Conservation (phyloP, 2,888 invertebrate species). For the Eupithecia exiguata region DNA sequence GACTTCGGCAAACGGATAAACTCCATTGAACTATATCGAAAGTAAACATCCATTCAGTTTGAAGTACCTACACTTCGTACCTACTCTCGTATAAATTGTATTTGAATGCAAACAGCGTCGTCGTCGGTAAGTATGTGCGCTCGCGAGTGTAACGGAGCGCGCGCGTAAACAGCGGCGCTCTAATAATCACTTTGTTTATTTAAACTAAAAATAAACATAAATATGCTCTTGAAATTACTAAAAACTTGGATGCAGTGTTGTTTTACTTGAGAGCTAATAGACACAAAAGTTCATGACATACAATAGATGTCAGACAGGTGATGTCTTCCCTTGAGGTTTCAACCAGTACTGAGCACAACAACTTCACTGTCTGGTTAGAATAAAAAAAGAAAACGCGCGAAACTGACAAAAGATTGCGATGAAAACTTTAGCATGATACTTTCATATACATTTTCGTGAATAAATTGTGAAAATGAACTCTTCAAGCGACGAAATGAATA, state of each 20-base stretch:
- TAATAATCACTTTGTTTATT: conserved; percentile 27
- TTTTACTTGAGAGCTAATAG: background rate
- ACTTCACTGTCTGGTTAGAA: too few species aligned
- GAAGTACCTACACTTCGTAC: background rate
- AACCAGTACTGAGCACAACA: too few species aligned
- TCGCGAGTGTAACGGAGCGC: conserved; percentile 29
- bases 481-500: too few species aligned
- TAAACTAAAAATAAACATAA: background rate
- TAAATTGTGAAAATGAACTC: too few species aligned
- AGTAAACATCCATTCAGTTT: conserved; percentile 9
- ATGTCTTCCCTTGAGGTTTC: too few species aligned
- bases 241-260: background rate
- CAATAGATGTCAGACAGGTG: background rate
- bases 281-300: background rate
- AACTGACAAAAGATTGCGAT: too few species aligned
- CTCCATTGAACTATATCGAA: conserved; percentile 25
- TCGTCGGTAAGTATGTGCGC: too few species aligned
- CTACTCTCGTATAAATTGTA: background rate
- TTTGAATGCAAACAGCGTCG: conserved; percentile 31
- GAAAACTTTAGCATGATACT: too few species aligned
- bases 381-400: too few species aligned
- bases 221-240: background rate
- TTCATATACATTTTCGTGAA: too few species aligned
- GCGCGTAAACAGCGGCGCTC: conserved; percentile 16
- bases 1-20: conserved; percentile 28